These are phyloP conservation scores for Aphodius sticticus DNA, from an alignment of 2,888 invertebrate species.

Conservation along the genomic window DNA sequence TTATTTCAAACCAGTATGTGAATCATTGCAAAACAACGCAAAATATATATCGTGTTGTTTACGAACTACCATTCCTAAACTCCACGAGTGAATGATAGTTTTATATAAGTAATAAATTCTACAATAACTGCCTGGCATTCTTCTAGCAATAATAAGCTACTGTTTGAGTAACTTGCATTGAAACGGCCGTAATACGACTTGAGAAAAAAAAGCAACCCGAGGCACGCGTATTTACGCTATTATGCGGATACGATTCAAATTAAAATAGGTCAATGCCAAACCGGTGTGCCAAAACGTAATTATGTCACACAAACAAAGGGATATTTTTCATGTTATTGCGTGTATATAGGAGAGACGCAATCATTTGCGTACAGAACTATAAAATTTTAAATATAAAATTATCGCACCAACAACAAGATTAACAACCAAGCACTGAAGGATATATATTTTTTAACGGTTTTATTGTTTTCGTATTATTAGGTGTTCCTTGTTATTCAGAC, in stretches of 20 bases:
- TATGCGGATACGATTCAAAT: not conserved
- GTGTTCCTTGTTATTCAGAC: not conserved
- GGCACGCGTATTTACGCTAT: not conserved
- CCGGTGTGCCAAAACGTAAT: not conserved
- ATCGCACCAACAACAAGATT: not conserved
- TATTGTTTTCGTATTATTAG: not conserved
- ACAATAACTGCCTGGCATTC: no score
- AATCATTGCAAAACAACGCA: no score
- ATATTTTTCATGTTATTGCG: not conserved
- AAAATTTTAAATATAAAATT: constrained; percentile 4
- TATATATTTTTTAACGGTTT: not conserved
- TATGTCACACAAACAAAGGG: not conserved
- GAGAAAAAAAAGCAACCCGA: not conserved
- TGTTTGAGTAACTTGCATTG: not conserved
- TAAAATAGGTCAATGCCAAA: not conserved
- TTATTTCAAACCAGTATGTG: no score
- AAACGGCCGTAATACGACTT: not conserved
- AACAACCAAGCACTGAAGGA: not conserved
- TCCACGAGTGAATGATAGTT: no score
- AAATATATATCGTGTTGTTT: no score
- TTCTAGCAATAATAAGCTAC: not conserved
- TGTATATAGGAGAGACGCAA: not conserved
- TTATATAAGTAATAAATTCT: no score
- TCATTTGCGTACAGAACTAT: not conserved
- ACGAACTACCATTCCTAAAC: no score